Conservation (phyloP, 2,113 vertebrate species). For the Apus apus region DNA sequence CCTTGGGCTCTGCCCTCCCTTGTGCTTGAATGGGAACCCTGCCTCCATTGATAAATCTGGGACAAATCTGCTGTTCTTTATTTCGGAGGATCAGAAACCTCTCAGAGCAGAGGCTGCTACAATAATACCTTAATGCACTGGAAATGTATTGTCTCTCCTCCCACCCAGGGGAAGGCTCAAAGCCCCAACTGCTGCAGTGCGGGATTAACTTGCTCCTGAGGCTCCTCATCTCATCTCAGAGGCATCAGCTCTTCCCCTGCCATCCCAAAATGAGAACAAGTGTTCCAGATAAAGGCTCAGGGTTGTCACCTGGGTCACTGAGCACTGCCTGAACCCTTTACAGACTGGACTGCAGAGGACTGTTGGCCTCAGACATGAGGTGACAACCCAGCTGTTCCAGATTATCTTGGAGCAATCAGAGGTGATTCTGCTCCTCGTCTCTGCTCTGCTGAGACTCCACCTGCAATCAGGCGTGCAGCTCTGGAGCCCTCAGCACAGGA, state of each 20-base stretch:
- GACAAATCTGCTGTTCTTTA: neutral
- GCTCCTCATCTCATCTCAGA: fast-evolving
- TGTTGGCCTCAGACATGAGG: neutral
- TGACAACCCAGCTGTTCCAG: neutral
- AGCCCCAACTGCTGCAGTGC: neutral
- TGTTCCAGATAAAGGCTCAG: fast-evolving
- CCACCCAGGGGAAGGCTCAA: neutral
- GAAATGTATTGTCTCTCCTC: neutral
- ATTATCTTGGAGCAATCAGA: neutral
- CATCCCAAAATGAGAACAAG: fast-evolving
- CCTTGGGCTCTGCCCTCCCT: neutral
- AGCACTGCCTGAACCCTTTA: neutral
- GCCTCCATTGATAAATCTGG: conserved; percentile 44
- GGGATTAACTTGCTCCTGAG: neutral
- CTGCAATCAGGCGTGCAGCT: too few relatives aligned
- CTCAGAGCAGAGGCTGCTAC: neutral
- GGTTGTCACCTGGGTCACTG: neutral
- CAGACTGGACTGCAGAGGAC: neutral
- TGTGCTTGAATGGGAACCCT: neutral
- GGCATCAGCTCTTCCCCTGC: neutral
- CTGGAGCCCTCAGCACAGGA: too few relatives aligned
- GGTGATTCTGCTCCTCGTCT: too few relatives aligned
- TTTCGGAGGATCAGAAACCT: neutral
- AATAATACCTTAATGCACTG: conserved; percentile 20
- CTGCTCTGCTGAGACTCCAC: too few relatives aligned